A percentile compares a stretch with the other conserved stretches of the same genome.
phyloP scores from a whole-genome alignment of 2,797 vertebrate species.

The Thamnophis elegans region DNA sequence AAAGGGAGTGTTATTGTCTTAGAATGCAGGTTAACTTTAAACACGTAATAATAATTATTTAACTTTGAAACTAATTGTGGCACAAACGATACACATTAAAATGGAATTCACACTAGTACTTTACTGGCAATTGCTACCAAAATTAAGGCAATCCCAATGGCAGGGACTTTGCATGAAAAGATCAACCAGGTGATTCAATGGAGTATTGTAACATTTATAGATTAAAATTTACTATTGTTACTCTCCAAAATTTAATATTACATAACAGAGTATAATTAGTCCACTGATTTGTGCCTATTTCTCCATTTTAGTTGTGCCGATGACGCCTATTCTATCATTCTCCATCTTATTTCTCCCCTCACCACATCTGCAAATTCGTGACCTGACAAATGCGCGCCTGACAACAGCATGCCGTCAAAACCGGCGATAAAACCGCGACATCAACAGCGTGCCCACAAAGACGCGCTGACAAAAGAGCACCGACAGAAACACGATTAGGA shows the following conservation, averaged over 20 bases:
- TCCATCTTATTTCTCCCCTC: neutral
- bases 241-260: neutral
- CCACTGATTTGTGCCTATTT: neutral
- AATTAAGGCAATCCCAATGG: neutral
- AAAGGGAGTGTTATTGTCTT: conserved; percentile 2
- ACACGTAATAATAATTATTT: conserved; percentile 9
- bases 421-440: no score
- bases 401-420: no score
- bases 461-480: no score
- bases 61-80: conserved; percentile 3
- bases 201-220: neutral
- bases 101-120: neutral
- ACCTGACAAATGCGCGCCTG: no score
- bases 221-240: neutral
- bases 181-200: neutral
- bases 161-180: neutral
- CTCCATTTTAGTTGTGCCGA: neutral
- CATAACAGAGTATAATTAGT: neutral
- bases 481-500: no score
- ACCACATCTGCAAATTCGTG: neutral
- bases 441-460: no score
- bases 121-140: neutral
- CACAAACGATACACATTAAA: neutral
- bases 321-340: neutral
- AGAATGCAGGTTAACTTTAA: conserved; percentile 18